Percentiles rank a stretch among this genome's conserved stretches.
Evolutionary conservation across 1,140 invertebrate species (phyloP).

Genomic region (Cotesia typhae): DNA sequence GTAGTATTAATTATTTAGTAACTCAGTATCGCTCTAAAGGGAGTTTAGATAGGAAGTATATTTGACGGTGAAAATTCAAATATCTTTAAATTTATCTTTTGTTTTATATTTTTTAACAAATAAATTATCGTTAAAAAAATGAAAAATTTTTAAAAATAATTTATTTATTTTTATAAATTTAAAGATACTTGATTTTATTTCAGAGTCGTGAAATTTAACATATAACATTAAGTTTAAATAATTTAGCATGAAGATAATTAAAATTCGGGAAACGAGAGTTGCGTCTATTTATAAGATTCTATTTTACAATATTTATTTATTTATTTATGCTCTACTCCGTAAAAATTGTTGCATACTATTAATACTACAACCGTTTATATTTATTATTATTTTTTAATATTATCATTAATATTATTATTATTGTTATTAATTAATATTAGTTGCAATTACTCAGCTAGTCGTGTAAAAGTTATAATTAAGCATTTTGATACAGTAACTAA

Average conservation of each 20-base stretch:
- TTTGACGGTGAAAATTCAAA: too few relatives aligned
- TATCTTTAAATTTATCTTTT: too few relatives aligned
- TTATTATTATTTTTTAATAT: conserved; percentile 43
- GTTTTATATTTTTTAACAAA: too few relatives aligned
- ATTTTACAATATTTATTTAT: conserved; percentile 21
- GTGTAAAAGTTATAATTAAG: conserved; percentile 49
- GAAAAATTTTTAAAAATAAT: too few relatives aligned
- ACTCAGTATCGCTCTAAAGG: conserved; percentile 40
- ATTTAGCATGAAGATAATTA: conserved; percentile 36
- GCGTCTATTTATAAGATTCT: conserved; percentile 27
- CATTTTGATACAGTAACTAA: conserved; percentile 32
- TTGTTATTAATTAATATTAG: not conserved
- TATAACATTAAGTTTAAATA: conserved; percentile 32
- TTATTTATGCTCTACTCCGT: conserved; percentile 42
- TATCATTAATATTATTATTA: conserved; percentile 38
- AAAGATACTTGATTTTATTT: too few relatives aligned
- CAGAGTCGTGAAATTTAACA: too few relatives aligned
- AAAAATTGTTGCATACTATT: conserved; percentile 41
- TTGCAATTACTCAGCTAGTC: conserved; percentile 43
- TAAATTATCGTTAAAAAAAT: too few relatives aligned
- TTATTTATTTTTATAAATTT: too few relatives aligned
- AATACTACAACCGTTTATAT: conserved; percentile 23
- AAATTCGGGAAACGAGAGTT: conserved; percentile 31
- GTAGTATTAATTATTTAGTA: conserved; percentile 38
- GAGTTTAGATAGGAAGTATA: too few relatives aligned